Evolutionary conservation across 2,113 vertebrate species (phyloP).

Genomic region (Coptodon bakossiorum): DNA sequence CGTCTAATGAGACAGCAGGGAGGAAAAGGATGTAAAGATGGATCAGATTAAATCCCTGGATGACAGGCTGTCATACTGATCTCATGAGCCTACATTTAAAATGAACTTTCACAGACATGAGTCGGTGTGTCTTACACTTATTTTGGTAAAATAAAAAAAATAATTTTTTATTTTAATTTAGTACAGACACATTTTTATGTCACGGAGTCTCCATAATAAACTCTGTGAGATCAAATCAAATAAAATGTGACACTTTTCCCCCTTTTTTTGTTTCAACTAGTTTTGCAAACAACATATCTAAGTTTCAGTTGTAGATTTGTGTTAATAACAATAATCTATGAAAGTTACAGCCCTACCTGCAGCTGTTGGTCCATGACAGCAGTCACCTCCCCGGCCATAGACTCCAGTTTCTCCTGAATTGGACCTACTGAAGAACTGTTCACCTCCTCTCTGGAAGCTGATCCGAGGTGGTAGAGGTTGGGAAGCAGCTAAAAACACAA

Average conservation of each 20-base stretch:
- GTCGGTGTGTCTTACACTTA: neutral
- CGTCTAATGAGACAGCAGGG: slow-evolving; percentile 53
- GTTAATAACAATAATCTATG: neutral
- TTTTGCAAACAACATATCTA: neutral
- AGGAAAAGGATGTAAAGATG: neutral
- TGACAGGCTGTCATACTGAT: neutral
- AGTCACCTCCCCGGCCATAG: slow-evolving; percentile 94
- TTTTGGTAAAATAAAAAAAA: too few species aligned
- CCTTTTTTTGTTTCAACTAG: neutral
- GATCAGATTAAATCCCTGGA: accelerated
- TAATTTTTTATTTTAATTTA: neutral
- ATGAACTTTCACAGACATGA: neutral
- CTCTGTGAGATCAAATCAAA: neutral
- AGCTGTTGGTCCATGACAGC: slow-evolving; percentile 92
- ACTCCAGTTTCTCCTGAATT: slow-evolving; percentile 92
- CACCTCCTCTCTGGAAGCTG: slow-evolving; percentile 78
- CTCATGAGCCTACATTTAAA: neutral
- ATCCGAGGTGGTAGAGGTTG: slow-evolving; percentile 89
- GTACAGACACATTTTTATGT: neutral
- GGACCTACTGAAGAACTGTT: slow-evolving; percentile 78
- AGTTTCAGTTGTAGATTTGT: neutral
- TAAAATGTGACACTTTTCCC: neutral
- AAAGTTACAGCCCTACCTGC: slow-evolving; percentile 71
- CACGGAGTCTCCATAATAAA: neutral
- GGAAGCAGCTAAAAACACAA: slow-evolving; percentile 80